phyloP scores from a whole-genome alignment of 2,113 vertebrate genomes.

The Zootoca vivipara region DNA sequence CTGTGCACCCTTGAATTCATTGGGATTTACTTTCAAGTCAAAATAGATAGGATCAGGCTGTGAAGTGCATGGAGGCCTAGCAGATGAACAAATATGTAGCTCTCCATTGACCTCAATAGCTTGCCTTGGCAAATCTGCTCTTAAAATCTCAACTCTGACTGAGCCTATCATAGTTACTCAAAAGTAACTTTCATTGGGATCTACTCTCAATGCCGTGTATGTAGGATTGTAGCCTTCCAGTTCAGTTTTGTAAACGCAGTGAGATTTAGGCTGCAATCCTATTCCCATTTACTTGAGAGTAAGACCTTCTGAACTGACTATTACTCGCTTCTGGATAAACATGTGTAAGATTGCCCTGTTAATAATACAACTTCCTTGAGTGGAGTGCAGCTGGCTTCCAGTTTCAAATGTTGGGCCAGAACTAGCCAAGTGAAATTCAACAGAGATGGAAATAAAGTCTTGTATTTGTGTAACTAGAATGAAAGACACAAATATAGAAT shows the following conservation, averaged over 20 bases:
- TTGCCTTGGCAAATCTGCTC: neutral
- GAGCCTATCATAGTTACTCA: neutral
- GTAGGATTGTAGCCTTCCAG: neutral
- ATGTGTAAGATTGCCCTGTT: neutral
- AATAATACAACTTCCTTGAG: neutral
- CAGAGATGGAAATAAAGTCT: neutral
- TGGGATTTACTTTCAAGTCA: neutral
- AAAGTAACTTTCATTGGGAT: neutral
- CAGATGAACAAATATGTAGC: neutral
- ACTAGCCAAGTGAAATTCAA: neutral
- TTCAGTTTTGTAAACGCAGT: neutral
- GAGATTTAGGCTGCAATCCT: neutral
- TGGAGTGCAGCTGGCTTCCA: neutral
- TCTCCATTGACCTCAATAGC: neutral
- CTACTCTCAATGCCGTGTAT: neutral
- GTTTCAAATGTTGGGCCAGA: neutral
- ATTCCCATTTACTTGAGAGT: neutral
- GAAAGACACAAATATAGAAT: neutral
- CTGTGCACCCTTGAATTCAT: neutral
- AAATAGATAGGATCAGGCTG: too few relatives aligned
- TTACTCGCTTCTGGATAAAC: neutral
- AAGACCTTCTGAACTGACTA: neutral
- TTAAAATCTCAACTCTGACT: neutral
- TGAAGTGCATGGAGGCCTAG: neutral
- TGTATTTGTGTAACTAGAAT: neutral